Percentiles rank a stretch among this genome's conserved stretches.
phyloP scores from a whole-genome alignment of 2,113 vertebrate species.

The Ceuthmochares aereus region DNA sequence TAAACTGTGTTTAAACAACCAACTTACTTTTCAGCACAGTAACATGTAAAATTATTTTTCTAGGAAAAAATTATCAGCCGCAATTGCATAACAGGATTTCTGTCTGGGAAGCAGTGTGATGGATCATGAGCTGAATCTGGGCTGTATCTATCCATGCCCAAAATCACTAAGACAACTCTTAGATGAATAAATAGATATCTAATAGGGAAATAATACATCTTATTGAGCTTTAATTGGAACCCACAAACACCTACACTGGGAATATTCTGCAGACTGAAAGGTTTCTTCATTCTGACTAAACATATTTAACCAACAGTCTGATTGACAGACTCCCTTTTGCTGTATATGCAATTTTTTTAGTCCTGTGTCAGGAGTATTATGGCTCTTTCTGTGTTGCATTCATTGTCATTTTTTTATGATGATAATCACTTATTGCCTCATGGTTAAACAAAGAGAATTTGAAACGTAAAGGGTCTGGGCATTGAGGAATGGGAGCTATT shows the following conservation, averaged over 20 bases:
- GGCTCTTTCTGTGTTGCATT: neutral
- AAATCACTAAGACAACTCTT: neutral
- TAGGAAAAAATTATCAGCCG: neutral
- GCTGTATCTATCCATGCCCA: neutral
- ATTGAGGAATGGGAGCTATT: neutral
- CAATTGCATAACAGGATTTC: neutral
- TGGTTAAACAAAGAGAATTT: neutral
- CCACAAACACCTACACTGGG: neutral
- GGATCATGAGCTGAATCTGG: neutral
- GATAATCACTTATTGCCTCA: neutral
- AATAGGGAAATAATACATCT: neutral
- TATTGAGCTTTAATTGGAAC: neutral
- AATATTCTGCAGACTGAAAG: neutral
- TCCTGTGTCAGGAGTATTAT: neutral
- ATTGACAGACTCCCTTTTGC: neutral
- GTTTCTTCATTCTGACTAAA: neutral
- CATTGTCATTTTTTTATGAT: neutral
- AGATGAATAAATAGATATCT: neutral
- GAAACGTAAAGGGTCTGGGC: neutral
- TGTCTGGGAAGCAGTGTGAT: neutral
- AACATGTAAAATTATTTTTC: neutral
- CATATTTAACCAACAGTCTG: neutral
- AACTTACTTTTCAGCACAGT: neutral
- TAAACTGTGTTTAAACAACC: neutral
- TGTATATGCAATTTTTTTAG: neutral